Evolutionary conservation across 2,888 invertebrate genomes (phyloP).

Genomic region (Drosophila longiperda): DNA sequence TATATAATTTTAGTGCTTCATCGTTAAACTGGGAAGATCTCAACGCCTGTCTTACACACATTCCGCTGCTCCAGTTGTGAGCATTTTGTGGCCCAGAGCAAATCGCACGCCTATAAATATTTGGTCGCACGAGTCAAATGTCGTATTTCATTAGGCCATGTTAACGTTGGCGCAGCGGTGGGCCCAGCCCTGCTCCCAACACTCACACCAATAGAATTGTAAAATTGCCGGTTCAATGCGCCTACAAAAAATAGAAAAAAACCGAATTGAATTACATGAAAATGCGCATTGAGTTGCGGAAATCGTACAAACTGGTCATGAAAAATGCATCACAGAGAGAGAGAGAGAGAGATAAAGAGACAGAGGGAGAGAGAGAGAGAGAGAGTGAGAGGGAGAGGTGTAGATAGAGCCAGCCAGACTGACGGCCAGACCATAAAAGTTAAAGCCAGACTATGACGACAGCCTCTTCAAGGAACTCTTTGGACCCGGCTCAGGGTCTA

Average conservation of each 20-base stretch:
- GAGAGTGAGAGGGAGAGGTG: background rate
- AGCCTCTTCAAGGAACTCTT: conserved; percentile 27
- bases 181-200: conserved; percentile 38
- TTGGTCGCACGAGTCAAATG: conserved; percentile 73
- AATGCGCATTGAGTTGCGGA: conserved; percentile 75
- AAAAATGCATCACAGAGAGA: conserved; percentile 69
- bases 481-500: conserved; percentile 28
- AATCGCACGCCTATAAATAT: conserved; percentile 77
- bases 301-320: conserved; percentile 80
- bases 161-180: conserved; percentile 66
- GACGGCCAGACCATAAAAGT: conserved; percentile 50
- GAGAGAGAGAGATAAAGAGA: conserved; percentile 27
- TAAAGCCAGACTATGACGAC: conserved; percentile 62
- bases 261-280: conserved; percentile 77
- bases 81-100: conserved; percentile 61
- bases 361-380: conserved; percentile 25
- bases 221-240: conserved; percentile 62
- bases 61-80: conserved; percentile 42
- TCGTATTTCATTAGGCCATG: conserved; percentile 78
- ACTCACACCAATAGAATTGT: conserved; percentile 72
- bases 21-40: conserved; percentile 40
- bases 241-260: conserved; percentile 47
- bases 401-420: conserved; percentile 20
- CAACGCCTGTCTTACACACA: conserved; percentile 32
- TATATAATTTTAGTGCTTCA: conserved; percentile 13